phyloP scores from a whole-genome alignment of 2,797 vertebrate species.

The Alexandromys oeconomus region DNA sequence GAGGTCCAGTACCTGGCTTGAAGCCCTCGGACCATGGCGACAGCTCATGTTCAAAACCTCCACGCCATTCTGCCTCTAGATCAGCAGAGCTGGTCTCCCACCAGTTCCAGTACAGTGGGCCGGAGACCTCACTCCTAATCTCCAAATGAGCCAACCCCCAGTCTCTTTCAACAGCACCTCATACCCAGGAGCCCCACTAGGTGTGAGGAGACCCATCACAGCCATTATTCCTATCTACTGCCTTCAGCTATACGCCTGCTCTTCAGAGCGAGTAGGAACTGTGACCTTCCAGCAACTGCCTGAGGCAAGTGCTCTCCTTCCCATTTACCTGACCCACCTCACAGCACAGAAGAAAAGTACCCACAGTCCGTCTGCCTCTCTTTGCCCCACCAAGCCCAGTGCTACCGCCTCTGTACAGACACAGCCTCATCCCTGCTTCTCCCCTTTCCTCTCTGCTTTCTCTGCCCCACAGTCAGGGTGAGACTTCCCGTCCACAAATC shows the following conservation, averaged over 20 bases:
- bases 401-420: background rate
- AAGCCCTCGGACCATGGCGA: background rate
- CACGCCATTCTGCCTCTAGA: background rate
- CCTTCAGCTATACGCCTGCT: background rate
- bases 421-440: background rate
- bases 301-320: fast-evolving
- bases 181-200: background rate
- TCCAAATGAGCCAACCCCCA: background rate
- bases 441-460: background rate
- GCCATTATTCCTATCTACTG: background rate
- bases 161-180: background rate
- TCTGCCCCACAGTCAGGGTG: background rate
- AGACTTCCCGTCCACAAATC: background rate
- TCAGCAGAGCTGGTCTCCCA: background rate
- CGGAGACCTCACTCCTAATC: background rate
- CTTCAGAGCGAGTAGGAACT: background rate
- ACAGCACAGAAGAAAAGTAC: background rate
- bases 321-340: background rate
- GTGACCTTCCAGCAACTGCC: background rate
- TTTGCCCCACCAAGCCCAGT: fast-evolving
- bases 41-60: background rate
- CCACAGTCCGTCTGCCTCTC: background rate
- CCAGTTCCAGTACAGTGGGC: background rate
- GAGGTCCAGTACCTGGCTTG: background rate
- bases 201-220: background rate